Percentiles rank a stretch among this genome's conserved stretches.
These are phyloP conservation scores for Sisor rabdophorus DNA, from an alignment of 2,113 vertebrate species.

Conservation along the genomic window DNA sequence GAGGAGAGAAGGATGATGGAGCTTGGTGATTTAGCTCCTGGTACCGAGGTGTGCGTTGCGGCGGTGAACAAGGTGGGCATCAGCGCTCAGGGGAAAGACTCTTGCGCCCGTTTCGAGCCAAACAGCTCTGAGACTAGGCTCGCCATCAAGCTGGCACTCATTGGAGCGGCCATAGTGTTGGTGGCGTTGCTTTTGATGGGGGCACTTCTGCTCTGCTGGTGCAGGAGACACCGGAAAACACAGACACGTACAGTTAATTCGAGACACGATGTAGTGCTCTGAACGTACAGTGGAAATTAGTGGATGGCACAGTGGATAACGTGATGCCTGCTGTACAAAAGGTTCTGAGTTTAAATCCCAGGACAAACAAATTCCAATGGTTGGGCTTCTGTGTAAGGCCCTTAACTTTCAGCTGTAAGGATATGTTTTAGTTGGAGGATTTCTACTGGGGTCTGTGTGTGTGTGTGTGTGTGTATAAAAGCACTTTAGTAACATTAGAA, in stretches of 20 bases:
- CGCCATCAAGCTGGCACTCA: constrained; percentile 59
- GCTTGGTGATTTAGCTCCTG: constrained; percentile 18
- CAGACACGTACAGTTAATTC: neutral
- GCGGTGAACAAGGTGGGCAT: constrained; percentile 56
- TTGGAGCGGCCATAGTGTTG: constrained; percentile 64
- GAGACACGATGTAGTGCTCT: constrained; percentile 4
- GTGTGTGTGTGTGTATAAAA: neutral
- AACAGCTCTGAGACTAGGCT: constrained; percentile 3
- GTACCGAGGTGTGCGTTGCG: constrained; percentile 59
- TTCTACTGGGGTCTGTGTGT: neutral
- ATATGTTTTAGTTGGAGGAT: neutral
- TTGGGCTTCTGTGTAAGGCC: no score
- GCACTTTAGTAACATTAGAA: constrained; percentile 1
- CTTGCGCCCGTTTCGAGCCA: constrained; percentile 57
- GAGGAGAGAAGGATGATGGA: constrained; percentile 40
- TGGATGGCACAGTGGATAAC: neutral
- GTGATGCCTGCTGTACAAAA: neutral
- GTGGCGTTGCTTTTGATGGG: constrained; percentile 56
- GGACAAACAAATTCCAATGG: no score
- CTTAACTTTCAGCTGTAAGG: neutral
- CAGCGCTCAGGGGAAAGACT: neutral
- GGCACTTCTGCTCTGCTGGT: constrained; percentile 62
- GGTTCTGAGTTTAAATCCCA: no score
- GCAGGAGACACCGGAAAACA: constrained; percentile 50
- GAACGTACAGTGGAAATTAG: neutral